Evolutionary conservation across 2,113 vertebrate species (phyloP).

Genomic region (Macaca mulatta): DNA sequence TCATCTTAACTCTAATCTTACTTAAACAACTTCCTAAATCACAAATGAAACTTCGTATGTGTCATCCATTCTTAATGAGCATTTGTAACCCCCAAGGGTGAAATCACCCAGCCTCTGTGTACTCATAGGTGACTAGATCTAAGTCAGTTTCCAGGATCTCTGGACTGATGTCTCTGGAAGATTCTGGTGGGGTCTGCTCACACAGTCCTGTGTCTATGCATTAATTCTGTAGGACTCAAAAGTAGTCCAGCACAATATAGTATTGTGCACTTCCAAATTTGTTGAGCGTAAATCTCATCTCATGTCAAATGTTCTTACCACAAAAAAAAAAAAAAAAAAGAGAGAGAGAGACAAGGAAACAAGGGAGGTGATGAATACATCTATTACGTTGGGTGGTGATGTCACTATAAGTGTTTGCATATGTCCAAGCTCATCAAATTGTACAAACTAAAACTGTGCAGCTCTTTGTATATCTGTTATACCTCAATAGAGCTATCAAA

Average conservation of each 20-base stretch:
- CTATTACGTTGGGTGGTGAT: background rate
- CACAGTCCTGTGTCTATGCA: background rate
- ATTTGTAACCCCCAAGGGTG: background rate
- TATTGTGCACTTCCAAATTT: background rate
- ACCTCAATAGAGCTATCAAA: background rate
- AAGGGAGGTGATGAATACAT: background rate
- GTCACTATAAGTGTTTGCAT: background rate
- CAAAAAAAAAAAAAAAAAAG: background rate
- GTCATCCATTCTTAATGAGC: background rate
- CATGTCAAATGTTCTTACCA: background rate
- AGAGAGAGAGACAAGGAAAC: background rate
- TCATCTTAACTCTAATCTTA: conserved; percentile 7
- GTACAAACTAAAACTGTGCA: background rate
- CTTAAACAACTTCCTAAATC: conserved; percentile 32
- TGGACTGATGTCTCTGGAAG: background rate
- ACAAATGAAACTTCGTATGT: background rate
- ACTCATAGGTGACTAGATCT: background rate
- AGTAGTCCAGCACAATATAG: background rate
- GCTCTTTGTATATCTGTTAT: background rate
- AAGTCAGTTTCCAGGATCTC: background rate
- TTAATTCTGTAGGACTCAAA: background rate
- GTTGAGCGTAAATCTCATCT: background rate
- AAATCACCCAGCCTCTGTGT: background rate
- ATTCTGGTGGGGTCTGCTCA: background rate
- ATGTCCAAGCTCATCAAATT: background rate